phyloP scores from a whole-genome alignment of 2,888 invertebrate genomes.

The Drosophila fungiperda region DNA sequence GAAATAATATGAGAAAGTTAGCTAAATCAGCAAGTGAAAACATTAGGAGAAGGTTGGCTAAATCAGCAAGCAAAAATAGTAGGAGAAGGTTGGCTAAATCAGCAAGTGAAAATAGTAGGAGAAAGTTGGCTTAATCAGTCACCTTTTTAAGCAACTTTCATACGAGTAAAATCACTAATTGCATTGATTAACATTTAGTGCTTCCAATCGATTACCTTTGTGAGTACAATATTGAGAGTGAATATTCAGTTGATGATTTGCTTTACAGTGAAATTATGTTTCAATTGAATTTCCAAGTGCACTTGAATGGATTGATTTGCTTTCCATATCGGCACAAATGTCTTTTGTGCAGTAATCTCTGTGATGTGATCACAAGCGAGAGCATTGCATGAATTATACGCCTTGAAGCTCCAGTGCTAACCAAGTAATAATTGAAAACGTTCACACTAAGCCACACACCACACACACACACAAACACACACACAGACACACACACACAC shows the following conservation, averaged over 20 bases:
- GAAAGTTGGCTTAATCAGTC: no score
- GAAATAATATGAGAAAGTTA: not conserved
- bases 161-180: not conserved
- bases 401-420: slow-evolving; percentile 23
- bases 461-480: slow-evolving; percentile 4
- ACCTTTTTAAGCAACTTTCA: not conserved
- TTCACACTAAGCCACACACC: slow-evolving; percentile 28
- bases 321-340: not conserved
- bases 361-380: slow-evolving; percentile 18
- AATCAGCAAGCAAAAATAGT: no score
- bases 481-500: slow-evolving; percentile 2
- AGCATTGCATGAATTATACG: slow-evolving; percentile 27
- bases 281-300: not conserved
- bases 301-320: not conserved
- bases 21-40: not conserved
- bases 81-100: no score
- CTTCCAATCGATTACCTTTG: not conserved
- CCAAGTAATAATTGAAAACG: slow-evolving; percentile 46
- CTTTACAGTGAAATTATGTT: not conserved
- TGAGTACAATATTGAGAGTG: not conserved
- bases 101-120: no score
- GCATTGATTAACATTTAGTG: not conserved
- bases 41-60: no score
- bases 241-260: not conserved
- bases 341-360: not conserved